phyloP scores from a whole-genome alignment of 2,113 vertebrate genomes.

The Clinocottus analis region DNA sequence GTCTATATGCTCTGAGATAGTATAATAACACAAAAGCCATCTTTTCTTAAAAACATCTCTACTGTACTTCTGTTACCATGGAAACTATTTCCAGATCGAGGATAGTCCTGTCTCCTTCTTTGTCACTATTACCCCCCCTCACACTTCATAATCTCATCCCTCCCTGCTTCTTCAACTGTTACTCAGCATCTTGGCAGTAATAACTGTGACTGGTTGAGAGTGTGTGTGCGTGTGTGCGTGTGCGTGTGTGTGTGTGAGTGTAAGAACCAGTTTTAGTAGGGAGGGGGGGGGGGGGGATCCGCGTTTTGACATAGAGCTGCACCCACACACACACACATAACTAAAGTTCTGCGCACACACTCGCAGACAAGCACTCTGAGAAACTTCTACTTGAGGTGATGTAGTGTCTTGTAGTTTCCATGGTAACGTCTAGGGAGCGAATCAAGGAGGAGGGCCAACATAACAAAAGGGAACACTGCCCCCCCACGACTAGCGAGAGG shows the following conservation, averaged over 20 bases:
- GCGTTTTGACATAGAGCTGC: conserved; percentile 57
- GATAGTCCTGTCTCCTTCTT: conserved; percentile 55
- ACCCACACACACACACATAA: conserved; percentile 31
- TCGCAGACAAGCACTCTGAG: conserved; percentile 50
- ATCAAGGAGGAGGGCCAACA: conserved; percentile 71
- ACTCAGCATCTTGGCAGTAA: conserved; percentile 22
- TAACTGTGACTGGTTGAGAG: conserved; percentile 1
- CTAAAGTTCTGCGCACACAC: conserved; percentile 15
- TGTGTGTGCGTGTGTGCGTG: neutral
- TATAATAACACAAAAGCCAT: conserved; percentile 47
- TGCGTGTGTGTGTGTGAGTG: neutral
- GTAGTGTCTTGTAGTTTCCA: conserved; percentile 83
- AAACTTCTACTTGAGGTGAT: conserved; percentile 80
- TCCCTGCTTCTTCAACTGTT: conserved; percentile 34
- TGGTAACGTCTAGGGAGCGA: conserved; percentile 75
- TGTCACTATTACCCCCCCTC: conserved; percentile 40
- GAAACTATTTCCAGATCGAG: conserved; percentile 66
- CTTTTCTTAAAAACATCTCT: conserved; percentile 55
- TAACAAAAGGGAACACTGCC: conserved; percentile 80
- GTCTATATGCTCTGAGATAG: conserved; percentile 28
- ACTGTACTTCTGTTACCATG: conserved; percentile 71
- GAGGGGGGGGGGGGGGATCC: conserved; percentile 46
- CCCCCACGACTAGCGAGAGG: conserved; percentile 70
- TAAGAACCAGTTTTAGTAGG: neutral
- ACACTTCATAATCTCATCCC: too few relatives aligned